Conservation (phyloP, 2,113 vertebrate species). For the Hemichromis elongatus region DNA sequence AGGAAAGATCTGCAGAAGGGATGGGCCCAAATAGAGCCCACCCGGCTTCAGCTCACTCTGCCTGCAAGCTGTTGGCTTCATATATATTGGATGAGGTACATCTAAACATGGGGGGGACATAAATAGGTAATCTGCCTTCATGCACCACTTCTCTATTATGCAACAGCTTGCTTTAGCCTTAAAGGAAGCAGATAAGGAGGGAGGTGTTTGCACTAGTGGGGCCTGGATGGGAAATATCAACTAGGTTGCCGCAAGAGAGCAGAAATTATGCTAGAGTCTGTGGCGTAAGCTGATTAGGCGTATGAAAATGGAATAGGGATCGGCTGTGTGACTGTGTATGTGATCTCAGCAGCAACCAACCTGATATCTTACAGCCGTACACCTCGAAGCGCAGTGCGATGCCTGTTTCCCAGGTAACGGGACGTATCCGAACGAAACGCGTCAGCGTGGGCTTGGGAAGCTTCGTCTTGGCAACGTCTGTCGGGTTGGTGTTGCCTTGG, state of each 20-base stretch:
- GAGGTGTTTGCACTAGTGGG: slow-evolving; percentile 14
- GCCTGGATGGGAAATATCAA: not conserved
- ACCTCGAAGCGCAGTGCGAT: slow-evolving; percentile 96
- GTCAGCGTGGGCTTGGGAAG: slow-evolving; percentile 90
- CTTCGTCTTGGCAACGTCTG: slow-evolving; percentile 79
- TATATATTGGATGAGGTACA: slow-evolving; percentile 71
- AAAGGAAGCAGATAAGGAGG: not conserved
- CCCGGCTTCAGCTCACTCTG: slow-evolving; percentile 7
- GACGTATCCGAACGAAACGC: slow-evolving; percentile 87
- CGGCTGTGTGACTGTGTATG: not conserved
- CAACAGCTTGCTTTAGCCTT: slow-evolving; percentile 15
- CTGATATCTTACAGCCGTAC: slow-evolving; percentile 96
- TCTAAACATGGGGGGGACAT: slow-evolving; percentile 67
- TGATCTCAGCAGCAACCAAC: slow-evolving; percentile 65
- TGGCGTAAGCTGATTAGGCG: not conserved
- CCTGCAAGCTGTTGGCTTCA: slow-evolving; percentile 53
- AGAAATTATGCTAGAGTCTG: not conserved
- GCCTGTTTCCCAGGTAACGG: slow-evolving; percentile 88
- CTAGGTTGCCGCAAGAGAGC: not conserved
- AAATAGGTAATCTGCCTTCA: slow-evolving; percentile 59
- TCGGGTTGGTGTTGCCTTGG: slow-evolving; percentile 91
- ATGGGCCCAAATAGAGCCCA: slow-evolving; percentile 1
- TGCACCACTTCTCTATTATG: slow-evolving; percentile 55
- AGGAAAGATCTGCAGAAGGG: slow-evolving; percentile 26
- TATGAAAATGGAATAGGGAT: not conserved